Evolutionary conservation across 2,113 vertebrate genomes (phyloP), one percentile per base, ranked within the genome.

Genomic region (Epinephelus cyanopodus): DNA sequence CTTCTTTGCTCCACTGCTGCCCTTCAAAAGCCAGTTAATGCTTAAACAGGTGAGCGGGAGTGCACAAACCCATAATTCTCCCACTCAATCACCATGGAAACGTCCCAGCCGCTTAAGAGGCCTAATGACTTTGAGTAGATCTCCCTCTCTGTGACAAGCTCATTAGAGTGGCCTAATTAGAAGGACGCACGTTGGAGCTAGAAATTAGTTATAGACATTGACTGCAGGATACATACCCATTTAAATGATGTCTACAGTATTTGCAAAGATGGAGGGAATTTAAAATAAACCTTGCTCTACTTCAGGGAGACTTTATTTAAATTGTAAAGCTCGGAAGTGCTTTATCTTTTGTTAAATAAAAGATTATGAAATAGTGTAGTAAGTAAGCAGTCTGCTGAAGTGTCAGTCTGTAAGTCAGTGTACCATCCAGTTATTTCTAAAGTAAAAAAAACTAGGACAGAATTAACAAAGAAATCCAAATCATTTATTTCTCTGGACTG

Each of bases 31-130:
- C 68, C 67, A 58, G 87, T 88, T 94, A 92, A 93, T 94, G 80
- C 82, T 92, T 89, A 84, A 94, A 87, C 92, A 94, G 89, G 90
- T 93, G 78, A 92, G 86, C 19, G 27, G 88, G 90, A 86, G 91
- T 62, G 47, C 82, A 82, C 62, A 67, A 58, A 45, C 60, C 78
- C 73, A 69, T 87, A 81, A 90, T 82, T 92, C 84, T 83, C 74
- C 74, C 39, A 39, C 81, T 23, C 63, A 23, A 33, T 90, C 74
- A 21, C 76, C 70, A 85, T 83, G 78, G 81, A 86, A 88, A 87
- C 75, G 14, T 45, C 76, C 67, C 57, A 15, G 11, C 47, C 15
- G 53, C 74, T 69, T 45, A 68, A 79, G 50, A 81, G 60, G 74
- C 72, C 78, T 87, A 87, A 90, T 74, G 69, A 71, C 71, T 87